Evolutionary conservation across 2,113 vertebrate species (phyloP).

Genomic region (Fulmarus glacialis): DNA sequence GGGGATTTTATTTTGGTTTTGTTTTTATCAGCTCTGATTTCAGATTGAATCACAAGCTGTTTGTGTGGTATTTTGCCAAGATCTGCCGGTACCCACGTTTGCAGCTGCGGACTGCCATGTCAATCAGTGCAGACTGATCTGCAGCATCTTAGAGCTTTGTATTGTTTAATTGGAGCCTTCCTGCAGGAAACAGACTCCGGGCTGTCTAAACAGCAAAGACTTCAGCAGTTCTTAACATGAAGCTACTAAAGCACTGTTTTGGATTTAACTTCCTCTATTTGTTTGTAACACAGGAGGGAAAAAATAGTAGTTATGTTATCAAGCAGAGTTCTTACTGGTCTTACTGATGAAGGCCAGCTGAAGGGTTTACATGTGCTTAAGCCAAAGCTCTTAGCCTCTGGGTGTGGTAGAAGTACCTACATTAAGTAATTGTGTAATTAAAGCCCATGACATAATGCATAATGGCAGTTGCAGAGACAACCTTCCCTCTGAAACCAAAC

Average conservation of each 20-base stretch:
- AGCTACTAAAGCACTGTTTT: background rate
- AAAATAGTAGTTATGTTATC: background rate
- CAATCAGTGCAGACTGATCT: background rate
- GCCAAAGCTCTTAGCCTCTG: constrained; percentile 8
- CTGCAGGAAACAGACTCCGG: background rate
- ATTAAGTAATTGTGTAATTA: constrained; percentile 5
- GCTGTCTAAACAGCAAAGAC: background rate
- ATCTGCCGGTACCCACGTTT: background rate
- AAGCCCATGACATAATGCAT: background rate
- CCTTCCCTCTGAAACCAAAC: background rate
- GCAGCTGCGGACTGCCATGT: background rate
- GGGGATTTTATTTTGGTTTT: background rate
- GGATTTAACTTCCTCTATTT: background rate
- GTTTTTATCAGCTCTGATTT: constrained; percentile 15
- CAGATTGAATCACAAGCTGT: background rate
- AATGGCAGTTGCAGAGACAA: background rate
- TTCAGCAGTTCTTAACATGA: background rate
- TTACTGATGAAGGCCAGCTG: background rate
- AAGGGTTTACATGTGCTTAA: background rate
- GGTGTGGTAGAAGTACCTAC: background rate
- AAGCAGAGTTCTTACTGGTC: background rate
- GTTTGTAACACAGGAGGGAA: background rate
- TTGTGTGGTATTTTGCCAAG: background rate
- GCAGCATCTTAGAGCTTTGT: background rate
- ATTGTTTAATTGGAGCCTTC: background rate